A percentile compares a stretch with the other conserved stretches of the same genome.
phyloP scores from a whole-genome alignment of 2,888 invertebrate genomes.

The Epicampocera succincta region DNA sequence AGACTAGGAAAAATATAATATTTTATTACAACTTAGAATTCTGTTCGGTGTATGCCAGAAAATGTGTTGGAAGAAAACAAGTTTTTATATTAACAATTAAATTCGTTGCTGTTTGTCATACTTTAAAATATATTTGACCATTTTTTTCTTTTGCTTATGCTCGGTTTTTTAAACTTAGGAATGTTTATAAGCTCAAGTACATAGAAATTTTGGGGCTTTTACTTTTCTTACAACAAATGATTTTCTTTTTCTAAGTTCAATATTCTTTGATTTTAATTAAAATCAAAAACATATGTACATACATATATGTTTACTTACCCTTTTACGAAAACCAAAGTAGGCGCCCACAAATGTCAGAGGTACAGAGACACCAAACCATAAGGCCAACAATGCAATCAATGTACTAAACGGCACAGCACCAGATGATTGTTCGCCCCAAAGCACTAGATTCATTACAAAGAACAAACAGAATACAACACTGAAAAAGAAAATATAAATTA shows the following conservation, averaged over 20 bases:
- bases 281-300: conserved; percentile 76
- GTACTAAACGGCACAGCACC: conserved; percentile 99
- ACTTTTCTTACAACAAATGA: no score
- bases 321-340: conserved; percentile 98
- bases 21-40: background rate
- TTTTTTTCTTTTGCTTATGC: no score
- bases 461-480: conserved; percentile 98
- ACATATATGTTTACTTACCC: conserved; percentile 87
- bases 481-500: conserved; percentile 21
- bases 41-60: background rate
- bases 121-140: no score
- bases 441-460: conserved; percentile 97
- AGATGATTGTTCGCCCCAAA: conserved; percentile 98
- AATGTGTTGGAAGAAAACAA: background rate
- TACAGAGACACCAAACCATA: conserved; percentile 99
- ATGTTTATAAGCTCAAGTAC: no score
- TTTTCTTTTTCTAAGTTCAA: background rate
- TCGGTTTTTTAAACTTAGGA: no score
- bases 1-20: conserved; percentile 83
- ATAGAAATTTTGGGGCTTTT: no score
- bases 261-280: no score
- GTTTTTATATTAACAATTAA: no score
- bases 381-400: conserved; percentile 93
- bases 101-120: no score
- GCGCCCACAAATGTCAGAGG: conserved; percentile 99